Conservation (phyloP, 1,140 invertebrate species). For the Choristoneura fumiferana region DNA sequence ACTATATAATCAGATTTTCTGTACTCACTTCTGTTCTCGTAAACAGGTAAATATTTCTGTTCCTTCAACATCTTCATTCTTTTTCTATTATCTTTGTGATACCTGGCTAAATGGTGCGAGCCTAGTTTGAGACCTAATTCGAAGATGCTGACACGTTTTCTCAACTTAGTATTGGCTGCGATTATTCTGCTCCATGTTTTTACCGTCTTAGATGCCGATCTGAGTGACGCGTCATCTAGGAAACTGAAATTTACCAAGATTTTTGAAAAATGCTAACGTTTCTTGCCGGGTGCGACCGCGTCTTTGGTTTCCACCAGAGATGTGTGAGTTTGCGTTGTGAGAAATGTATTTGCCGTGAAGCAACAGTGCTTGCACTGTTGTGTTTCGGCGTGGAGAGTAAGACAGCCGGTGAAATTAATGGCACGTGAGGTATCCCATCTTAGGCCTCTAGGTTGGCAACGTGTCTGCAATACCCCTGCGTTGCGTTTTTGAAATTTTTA, state of each 20-base stretch:
- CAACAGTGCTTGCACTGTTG: too few relatives aligned
- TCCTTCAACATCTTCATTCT: conserved; percentile 32
- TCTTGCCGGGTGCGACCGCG: too few relatives aligned
- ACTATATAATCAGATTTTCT: conserved; percentile 14
- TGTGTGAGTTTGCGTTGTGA: too few relatives aligned
- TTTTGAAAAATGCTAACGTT: neutral
- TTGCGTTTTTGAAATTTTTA: too few relatives aligned
- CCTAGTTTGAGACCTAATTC: conserved; percentile 48
- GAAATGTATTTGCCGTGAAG: too few relatives aligned
- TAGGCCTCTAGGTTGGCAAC: too few relatives aligned
- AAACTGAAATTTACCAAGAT: conserved; percentile 38
- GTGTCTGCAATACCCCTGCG: too few relatives aligned
- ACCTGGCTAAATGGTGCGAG: conserved; percentile 43
- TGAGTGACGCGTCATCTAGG: conserved; percentile 46
- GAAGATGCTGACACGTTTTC: conserved; percentile 45
- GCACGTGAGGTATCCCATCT: too few relatives aligned
- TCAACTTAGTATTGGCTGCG: conserved; percentile 40
- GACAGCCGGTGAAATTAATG: too few relatives aligned
- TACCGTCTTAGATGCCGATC: conserved; percentile 29
- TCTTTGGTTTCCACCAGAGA: too few relatives aligned
- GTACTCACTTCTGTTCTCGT: conserved; percentile 31
- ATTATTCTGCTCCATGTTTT: conserved; percentile 55
- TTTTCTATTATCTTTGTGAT: conserved; percentile 43
- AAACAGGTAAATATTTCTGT: conserved; percentile 43
- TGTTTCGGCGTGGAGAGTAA: too few relatives aligned